phyloP scores from a whole-genome alignment of 2,888 invertebrate species.

The Amitus sp. region DNA sequence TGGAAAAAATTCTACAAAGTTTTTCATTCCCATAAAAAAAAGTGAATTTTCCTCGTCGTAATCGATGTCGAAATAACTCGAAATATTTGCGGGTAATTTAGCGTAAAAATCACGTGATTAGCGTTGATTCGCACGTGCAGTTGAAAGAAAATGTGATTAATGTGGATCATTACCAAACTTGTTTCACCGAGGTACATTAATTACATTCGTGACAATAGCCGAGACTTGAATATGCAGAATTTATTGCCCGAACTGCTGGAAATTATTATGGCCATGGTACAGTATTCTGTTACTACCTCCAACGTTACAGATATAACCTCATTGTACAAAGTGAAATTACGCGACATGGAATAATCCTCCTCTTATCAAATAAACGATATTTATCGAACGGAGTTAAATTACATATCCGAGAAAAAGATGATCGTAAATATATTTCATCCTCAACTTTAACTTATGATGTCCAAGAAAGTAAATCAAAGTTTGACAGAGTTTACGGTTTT shows the following conservation, averaged over 20 bases:
- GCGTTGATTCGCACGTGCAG: too few species aligned
- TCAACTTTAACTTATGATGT: slow-evolving; percentile 24
- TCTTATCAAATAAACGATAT: slow-evolving; percentile 1
- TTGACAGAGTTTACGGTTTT: slow-evolving; percentile 34
- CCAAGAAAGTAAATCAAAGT: slow-evolving; percentile 34
- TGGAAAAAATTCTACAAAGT: too few species aligned
- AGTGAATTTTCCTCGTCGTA: neutral
- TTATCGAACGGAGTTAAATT: neutral
- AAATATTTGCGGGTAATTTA: too few species aligned
- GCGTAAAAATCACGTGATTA: too few species aligned
- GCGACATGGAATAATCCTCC: neutral
- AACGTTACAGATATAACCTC: neutral
- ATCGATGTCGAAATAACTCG: neutral
- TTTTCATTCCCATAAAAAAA: too few species aligned
- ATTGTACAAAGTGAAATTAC: neutral
- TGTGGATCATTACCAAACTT: neutral
- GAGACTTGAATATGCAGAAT: neutral
- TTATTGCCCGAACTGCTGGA: neutral
- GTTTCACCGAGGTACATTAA: neutral
- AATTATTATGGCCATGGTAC: slow-evolving; percentile 1
- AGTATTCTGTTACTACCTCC: neutral
- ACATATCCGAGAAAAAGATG: neutral
- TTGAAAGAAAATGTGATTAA: neutral
- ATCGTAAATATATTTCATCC: neutral
- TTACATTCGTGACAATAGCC: neutral